Conservation (phyloP, 2,113 vertebrate genomes). For the Sarotherodon lohbergeri region DNA sequence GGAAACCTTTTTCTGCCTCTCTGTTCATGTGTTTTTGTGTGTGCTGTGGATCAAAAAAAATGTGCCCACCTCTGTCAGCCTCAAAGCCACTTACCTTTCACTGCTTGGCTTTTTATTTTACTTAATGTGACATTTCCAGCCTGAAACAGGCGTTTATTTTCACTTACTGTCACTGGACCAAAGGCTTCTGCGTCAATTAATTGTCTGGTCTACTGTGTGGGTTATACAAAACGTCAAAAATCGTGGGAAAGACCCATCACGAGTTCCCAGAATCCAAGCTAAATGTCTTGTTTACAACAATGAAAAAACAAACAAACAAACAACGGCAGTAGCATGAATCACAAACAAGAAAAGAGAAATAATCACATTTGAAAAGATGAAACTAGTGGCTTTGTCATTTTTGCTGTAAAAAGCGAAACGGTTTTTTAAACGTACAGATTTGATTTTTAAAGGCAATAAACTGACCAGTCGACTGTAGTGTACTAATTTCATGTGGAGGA, state of each 20-base stretch:
- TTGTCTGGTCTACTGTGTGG: background rate
- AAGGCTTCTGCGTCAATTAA: background rate
- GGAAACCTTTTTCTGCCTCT: background rate
- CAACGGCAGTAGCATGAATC: background rate
- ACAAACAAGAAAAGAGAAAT: background rate
- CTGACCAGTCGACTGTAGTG: background rate
- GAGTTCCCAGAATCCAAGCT: background rate
- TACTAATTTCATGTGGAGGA: background rate
- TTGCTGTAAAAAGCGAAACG: background rate
- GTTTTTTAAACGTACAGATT: background rate
- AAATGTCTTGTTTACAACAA: background rate
- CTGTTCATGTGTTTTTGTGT: background rate
- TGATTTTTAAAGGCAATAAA: background rate
- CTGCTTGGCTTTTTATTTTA: background rate
- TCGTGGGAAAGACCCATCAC: background rate
- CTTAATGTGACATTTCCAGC: background rate
- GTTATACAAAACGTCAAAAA: background rate
- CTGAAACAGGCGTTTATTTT: background rate
- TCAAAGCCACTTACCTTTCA: background rate
- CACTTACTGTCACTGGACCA: background rate
- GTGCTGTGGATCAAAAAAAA: background rate
- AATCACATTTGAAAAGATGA: background rate
- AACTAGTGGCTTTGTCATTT: background rate
- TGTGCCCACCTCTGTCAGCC: background rate
- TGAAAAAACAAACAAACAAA: background rate